A percentile compares a stretch with the other conserved stretches of the same genome.
Evolutionary conservation across 2,888 invertebrate species (phyloP).

Genomic region (Spilarctia lutea): DNA sequence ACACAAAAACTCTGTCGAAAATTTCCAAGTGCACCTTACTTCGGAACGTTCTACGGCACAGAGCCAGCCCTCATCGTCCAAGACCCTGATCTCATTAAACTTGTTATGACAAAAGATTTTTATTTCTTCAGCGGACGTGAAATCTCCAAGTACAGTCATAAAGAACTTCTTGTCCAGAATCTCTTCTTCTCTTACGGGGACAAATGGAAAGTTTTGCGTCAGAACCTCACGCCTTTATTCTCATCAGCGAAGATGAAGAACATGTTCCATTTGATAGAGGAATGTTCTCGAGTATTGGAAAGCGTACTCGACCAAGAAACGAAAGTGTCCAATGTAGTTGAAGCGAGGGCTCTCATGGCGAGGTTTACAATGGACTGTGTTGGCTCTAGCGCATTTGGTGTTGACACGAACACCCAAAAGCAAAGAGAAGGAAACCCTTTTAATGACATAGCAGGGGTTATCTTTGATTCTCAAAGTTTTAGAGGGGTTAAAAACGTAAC

Average conservation of each 20-base stretch:
- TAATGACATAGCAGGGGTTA: slow-evolving; percentile 52
- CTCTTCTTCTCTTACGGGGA: slow-evolving; percentile 68
- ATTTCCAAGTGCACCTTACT: slow-evolving; percentile 62
- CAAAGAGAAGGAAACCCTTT: slow-evolving; percentile 59
- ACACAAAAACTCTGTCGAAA: slow-evolving; percentile 59
- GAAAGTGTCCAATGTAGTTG: slow-evolving; percentile 41
- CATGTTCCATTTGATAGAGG: slow-evolving; percentile 71
- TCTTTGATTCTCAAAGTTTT: slow-evolving; percentile 54
- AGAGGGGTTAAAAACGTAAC: slow-evolving; percentile 54
- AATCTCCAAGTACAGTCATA: slow-evolving; percentile 56
- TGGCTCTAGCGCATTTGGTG: slow-evolving; percentile 68
- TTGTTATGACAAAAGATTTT: slow-evolving; percentile 68
- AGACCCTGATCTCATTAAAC: slow-evolving; percentile 68
- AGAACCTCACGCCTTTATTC: slow-evolving; percentile 71
- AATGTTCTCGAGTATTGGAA: slow-evolving; percentile 60
- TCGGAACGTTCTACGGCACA: slow-evolving; percentile 71
- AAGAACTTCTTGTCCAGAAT: slow-evolving; percentile 59
- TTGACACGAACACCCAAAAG: slow-evolving; percentile 64
- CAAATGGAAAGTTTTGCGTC: slow-evolving; percentile 70
- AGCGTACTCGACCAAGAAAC: slow-evolving; percentile 56
- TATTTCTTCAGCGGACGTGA: slow-evolving; percentile 72
- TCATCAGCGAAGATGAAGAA: slow-evolving; percentile 72
- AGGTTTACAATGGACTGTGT: slow-evolving; percentile 72
- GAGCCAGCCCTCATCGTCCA: slow-evolving; percentile 69
- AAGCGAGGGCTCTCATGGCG: slow-evolving; percentile 56